These are phyloP conservation scores for Phthorimaea operculella DNA, from an alignment of 1,140 invertebrate genomes.

Conservation along the genomic window DNA sequence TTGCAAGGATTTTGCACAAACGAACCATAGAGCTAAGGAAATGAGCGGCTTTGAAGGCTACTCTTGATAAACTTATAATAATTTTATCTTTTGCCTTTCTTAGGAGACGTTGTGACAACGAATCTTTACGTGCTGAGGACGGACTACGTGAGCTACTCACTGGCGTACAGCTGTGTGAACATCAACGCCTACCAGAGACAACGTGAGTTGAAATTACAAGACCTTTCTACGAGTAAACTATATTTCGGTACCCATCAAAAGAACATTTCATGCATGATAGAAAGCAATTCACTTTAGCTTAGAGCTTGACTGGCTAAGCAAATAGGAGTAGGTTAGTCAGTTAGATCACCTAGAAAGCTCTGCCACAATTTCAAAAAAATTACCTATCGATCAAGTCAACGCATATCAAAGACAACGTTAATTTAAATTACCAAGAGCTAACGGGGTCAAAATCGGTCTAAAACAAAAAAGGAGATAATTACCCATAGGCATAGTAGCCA, in stretches of 20 bases:
- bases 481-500: neutral
- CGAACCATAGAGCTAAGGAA: neutral
- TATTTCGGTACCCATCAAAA: neutral
- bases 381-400: too few relatives aligned
- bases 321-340: neutral
- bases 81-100: constrained; percentile 17
- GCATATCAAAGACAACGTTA: too few relatives aligned
- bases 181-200: constrained; percentile 16
- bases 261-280: neutral
- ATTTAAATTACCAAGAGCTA: too few relatives aligned
- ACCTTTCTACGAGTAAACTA: neutral
- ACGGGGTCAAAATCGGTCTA: too few relatives aligned
- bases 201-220: constrained; percentile 5
- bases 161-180: constrained; percentile 44
- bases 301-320: neutral
- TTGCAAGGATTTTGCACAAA: neutral
- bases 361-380: neutral
- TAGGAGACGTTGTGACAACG: constrained; percentile 28
- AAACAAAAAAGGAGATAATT: too few relatives aligned
- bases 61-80: neutral
- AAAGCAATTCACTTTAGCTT: neutral
- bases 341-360: neutral
- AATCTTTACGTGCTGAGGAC: constrained; percentile 37
- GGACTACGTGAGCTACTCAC: constrained; percentile 40
- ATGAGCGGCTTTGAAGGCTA: neutral